Base-by-base conservation (phyloP, 2,888 invertebrate genomes). In the Polymixis flavicincta region DNA sequence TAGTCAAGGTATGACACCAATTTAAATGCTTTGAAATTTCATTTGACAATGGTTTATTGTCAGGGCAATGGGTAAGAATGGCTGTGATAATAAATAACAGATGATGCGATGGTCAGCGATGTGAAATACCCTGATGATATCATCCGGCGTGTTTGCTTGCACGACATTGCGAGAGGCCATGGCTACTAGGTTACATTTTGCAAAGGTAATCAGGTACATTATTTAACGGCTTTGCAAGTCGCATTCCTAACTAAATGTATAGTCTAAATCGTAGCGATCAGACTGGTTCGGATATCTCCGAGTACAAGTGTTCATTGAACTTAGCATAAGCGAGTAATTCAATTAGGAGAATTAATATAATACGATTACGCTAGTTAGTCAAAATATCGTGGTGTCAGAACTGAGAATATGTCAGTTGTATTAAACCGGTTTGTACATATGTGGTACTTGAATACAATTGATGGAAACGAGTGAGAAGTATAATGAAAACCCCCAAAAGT, bases 101-200 rank as follows among this genome's bases (percentile, higher is more conserved):
- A 89, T 91, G 91, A 92, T 91, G 90, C 76, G 88, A 87, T 87
- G 79, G 84, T 83, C 79, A 91, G 88, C 78, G 85, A 88, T 87
- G 80, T 85, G 84, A 83, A 90, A 88, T 88, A 76, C 74, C 85
- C 73, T 74, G 90, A 91, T 94, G 94, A 94, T 92, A 91, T 94
- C 93, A 93, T 88, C 85, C 84, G 77, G 86, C 89, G 89, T 88
- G 90, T 87, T 83, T 83, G 85, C 57, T 74, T 76, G 76, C 88
- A 87, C 89, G 88, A 85, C 79, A 88, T 87, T 78, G 73, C 72
- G 54, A 85, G 88, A 78, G 89, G 89, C 90, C 89, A 89, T 85
- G 87, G 89, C 86, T 89, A 89, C 82, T 88, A 83, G 88, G 88
- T 87, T 89, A 90, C 69, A 83, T 82, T 87, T 85, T 78, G 79